Evolutionary conservation across 1,140 invertebrate genomes (phyloP).

Genomic region (Araneus ventricosus): DNA sequence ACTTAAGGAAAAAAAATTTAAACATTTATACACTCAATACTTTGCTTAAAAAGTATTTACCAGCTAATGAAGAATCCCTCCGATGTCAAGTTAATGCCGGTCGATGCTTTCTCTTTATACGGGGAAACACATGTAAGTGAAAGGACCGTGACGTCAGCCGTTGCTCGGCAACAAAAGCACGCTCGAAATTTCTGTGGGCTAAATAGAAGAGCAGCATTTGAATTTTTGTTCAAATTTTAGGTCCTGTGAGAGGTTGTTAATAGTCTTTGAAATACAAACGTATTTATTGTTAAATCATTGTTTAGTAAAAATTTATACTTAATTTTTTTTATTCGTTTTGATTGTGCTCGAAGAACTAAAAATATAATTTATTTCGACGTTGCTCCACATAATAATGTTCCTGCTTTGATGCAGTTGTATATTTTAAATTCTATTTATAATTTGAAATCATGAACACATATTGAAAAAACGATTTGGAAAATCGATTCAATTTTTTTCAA

Average conservation of each 20-base stretch:
- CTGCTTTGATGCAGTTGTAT: too few relatives aligned
- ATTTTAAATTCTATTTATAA: too few relatives aligned
- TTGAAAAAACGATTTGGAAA: too few relatives aligned
- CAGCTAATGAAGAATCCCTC: slow-evolving; percentile 68
- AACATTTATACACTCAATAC: slow-evolving; percentile 55
- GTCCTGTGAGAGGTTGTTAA: not conserved
- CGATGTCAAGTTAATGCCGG: slow-evolving; percentile 70
- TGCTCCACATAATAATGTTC: too few relatives aligned
- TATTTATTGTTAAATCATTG: too few relatives aligned
- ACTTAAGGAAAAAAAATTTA: slow-evolving; percentile 33
- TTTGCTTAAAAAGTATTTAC: slow-evolving; percentile 67
- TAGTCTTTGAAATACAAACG: not conserved
- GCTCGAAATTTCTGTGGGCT: slow-evolving; percentile 69
- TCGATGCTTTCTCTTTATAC: slow-evolving; percentile 75
- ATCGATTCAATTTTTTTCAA: too few relatives aligned
- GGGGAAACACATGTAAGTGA: slow-evolving; percentile 74
- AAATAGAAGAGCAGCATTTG: slow-evolving; percentile 40
- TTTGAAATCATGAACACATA: too few relatives aligned
- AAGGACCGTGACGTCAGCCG: slow-evolving; percentile 74
- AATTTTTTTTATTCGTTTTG: too few relatives aligned
- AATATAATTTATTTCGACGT: too few relatives aligned
- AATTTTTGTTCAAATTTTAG: slow-evolving; percentile 58
- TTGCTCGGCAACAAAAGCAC: slow-evolving; percentile 72
- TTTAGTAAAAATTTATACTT: too few relatives aligned
- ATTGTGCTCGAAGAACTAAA: too few relatives aligned